Percentiles rank a stretch among this genome's conserved stretches.
phyloP scores from a whole-genome alignment of 2,888 invertebrate species.

The Spodoptera exigua region DNA sequence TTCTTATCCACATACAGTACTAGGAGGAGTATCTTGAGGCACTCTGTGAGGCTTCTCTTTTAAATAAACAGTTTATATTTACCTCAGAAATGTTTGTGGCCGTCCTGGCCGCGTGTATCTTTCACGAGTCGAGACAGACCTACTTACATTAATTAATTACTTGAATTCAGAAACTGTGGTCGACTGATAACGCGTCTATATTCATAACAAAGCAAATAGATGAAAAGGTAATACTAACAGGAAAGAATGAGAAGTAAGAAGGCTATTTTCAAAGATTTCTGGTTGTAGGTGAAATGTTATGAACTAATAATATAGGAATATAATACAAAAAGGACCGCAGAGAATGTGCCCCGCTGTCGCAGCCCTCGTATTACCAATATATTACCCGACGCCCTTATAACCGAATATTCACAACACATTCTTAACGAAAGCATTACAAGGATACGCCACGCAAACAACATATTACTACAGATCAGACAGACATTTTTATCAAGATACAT shows the following conservation, averaged over 20 bases:
- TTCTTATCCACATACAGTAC: too few species aligned
- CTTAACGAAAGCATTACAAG: constrained; percentile 15
- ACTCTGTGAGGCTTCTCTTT: too few species aligned
- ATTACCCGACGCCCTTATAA: constrained; percentile 9
- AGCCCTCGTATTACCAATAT: constrained; percentile 7
- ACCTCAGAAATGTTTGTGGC: constrained; percentile 30
- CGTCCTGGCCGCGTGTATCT: constrained; percentile 11
- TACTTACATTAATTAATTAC: constrained; percentile 38
- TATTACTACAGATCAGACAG: constrained; percentile 16
- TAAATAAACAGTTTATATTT: constrained; percentile 14
- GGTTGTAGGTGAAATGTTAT: constrained; percentile 9
- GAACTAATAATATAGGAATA: constrained; percentile 15
- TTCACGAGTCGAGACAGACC: constrained; percentile 12
- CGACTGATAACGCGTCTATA: constrained; percentile 1
- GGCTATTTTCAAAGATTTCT: too few species aligned
- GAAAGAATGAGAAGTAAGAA: background rate
- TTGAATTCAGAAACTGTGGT: background rate
- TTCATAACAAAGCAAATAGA: too few species aligned
- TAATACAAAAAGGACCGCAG: constrained; percentile 1
- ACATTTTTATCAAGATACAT: constrained; percentile 15
- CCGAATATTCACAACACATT: constrained; percentile 16
- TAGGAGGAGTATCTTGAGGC: too few species aligned
- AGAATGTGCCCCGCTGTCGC: constrained; percentile 3
- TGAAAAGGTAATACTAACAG: too few species aligned
- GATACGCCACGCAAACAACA: constrained; percentile 9